Conservation (phyloP, 2,888 invertebrate species). For the Drosophila flavopinicola region DNA sequence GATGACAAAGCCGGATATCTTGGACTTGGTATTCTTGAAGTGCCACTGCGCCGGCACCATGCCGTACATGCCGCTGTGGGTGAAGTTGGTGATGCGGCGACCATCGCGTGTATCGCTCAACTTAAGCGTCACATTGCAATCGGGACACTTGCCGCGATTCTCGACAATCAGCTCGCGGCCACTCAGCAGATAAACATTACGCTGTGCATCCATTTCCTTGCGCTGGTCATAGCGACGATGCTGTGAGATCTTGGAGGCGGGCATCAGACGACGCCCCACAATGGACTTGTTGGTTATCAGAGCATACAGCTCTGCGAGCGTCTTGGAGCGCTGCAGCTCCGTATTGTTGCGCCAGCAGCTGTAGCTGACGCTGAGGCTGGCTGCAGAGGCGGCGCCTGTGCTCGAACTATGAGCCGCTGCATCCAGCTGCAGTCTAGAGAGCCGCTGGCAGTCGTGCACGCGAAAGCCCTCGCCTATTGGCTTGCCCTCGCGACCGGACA, state of each 20-base stretch:
- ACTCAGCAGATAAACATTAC: slow-evolving; percentile 87
- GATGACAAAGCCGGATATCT: slow-evolving; percentile 90
- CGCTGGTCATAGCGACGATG: slow-evolving; percentile 86
- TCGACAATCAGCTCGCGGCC: slow-evolving; percentile 88
- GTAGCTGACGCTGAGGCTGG: slow-evolving; percentile 84
- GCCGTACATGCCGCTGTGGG: slow-evolving; percentile 88
- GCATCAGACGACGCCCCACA: slow-evolving; percentile 74
- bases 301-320: slow-evolving; percentile 84
- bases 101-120: slow-evolving; percentile 86
- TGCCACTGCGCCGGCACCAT: slow-evolving; percentile 89
- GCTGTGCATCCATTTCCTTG: slow-evolving; percentile 86
- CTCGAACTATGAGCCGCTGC: slow-evolving; percentile 50
- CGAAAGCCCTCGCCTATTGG: slow-evolving; percentile 88
- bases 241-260: slow-evolving; percentile 84
- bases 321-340: slow-evolving; percentile 85
- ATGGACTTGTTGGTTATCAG: slow-evolving; percentile 84
- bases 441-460: slow-evolving; percentile 86
- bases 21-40: slow-evolving; percentile 84
- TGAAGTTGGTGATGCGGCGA: slow-evolving; percentile 86
- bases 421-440: slow-evolving; percentile 86
- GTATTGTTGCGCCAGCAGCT: slow-evolving; percentile 87
- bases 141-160: slow-evolving; percentile 90
- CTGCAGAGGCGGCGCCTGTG: slow-evolving; percentile 2
- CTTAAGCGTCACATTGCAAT: slow-evolving; percentile 87
- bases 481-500: slow-evolving; percentile 89